Evolutionary conservation across 2,888 invertebrate species (phyloP).

Genomic region (Tinea pellionella): DNA sequence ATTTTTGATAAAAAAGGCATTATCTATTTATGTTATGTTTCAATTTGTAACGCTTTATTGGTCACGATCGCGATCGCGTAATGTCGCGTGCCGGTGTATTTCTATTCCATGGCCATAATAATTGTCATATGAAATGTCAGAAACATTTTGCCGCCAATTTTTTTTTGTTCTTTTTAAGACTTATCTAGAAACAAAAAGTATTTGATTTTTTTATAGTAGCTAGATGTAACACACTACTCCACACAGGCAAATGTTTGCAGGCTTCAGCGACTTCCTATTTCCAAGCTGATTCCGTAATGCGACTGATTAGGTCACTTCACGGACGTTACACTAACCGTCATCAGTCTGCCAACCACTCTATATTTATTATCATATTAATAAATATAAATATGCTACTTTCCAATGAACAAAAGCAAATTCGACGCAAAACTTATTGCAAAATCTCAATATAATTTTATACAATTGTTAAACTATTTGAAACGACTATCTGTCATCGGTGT

Average conservation of each 20-base stretch:
- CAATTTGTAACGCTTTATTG: background rate
- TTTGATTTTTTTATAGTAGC: no score
- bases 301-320: no score
- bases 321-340: no score
- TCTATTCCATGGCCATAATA: background rate
- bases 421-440: no score
- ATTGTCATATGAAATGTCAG: background rate
- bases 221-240: background rate
- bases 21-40: background rate
- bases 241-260: no score
- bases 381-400: no score
- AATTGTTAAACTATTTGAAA: background rate
- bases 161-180: background rate
- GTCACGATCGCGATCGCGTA: constrained; percentile 2
- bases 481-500: constrained; percentile 5
- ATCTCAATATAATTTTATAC: background rate
- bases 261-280: no score
- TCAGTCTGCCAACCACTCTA: no score
- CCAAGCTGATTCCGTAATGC: no score
- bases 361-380: no score
- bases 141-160: background rate
- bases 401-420: no score
- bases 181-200: no score
- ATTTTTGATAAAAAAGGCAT: background rate
- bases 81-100: constrained; percentile 9